Conservation (phyloP, 2,113 vertebrate species). For the Bagarius yarrelli region DNA sequence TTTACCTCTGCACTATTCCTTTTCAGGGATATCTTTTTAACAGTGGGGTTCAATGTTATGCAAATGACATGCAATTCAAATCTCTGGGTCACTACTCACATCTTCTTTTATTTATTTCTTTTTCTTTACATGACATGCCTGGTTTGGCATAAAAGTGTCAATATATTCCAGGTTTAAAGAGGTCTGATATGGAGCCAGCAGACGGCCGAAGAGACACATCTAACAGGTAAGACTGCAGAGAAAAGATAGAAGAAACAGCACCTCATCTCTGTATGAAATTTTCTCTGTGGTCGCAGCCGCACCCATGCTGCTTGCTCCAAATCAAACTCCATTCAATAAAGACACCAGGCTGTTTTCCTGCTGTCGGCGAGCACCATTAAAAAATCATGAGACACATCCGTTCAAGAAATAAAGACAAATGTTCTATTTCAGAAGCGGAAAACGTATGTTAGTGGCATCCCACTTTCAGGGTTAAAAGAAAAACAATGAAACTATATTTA, state of each 20-base stretch:
- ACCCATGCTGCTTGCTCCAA: background rate
- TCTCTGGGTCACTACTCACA: background rate
- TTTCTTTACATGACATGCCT: background rate
- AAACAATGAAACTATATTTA: background rate
- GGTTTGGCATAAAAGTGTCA: background rate
- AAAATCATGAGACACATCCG: constrained; percentile 6
- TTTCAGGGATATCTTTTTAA: background rate
- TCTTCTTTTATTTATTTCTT: background rate
- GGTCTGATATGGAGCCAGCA: background rate
- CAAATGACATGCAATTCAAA: background rate
- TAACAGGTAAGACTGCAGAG: background rate
- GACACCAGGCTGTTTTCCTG: background rate
- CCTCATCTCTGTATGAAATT: background rate
- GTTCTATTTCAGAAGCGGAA: background rate
- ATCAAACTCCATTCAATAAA: background rate
- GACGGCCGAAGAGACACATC: background rate
- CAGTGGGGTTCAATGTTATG: background rate
- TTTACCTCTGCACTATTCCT: background rate
- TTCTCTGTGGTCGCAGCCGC: background rate
- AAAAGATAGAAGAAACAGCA: background rate
- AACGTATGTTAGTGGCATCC: background rate
- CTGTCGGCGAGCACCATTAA: background rate
- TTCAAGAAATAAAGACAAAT: background rate
- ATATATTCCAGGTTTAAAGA: background rate
- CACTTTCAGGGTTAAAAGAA: background rate